These are phyloP conservation scores for Drosophila gaucha DNA, from an alignment of 2,888 invertebrate genomes.

Conservation along the genomic window DNA sequence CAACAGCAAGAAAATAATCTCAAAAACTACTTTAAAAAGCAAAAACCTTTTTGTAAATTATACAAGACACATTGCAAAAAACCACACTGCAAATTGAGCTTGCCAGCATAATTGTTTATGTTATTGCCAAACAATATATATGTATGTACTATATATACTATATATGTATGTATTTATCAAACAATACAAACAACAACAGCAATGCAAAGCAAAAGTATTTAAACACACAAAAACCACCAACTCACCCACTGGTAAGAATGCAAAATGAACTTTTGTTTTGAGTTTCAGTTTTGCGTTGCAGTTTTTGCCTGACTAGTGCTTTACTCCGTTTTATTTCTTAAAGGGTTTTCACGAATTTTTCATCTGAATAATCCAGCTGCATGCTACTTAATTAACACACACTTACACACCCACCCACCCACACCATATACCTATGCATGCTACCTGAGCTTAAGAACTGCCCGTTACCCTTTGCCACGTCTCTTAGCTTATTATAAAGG, in stretches of 20 bases:
- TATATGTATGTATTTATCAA: slow-evolving; percentile 33
- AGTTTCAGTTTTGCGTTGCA: slow-evolving; percentile 22
- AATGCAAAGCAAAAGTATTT: slow-evolving; percentile 41
- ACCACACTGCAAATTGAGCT: slow-evolving; percentile 70
- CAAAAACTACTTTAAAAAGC: slow-evolving; percentile 16
- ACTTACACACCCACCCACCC: slow-evolving; percentile 15
- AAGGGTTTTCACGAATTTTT: slow-evolving; percentile 5
- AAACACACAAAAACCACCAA: slow-evolving; percentile 45
- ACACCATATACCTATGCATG: slow-evolving; percentile 43
- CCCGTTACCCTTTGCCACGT: not conserved
- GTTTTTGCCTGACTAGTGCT: slow-evolving; percentile 21
- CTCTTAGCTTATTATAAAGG: slow-evolving; percentile 37
- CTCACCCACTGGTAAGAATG: slow-evolving; percentile 73
- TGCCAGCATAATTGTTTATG: slow-evolving; percentile 49
- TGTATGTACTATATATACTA: not conserved
- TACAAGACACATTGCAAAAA: slow-evolving; percentile 46
- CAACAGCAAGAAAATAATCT: slow-evolving; percentile 18
- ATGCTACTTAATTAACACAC: slow-evolving; percentile 52
- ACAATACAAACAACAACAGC: slow-evolving; percentile 41
- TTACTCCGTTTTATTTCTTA: slow-evolving; percentile 5
- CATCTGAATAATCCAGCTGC: slow-evolving; percentile 36
- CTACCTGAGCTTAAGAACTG: slow-evolving; percentile 35
- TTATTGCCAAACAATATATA: slow-evolving; percentile 32
- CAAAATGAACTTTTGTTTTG: slow-evolving; percentile 66
- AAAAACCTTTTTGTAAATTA: slow-evolving; percentile 47